Base-by-base conservation (phyloP, 1,140 invertebrate genomes). In the Lordiphosa mommai region DNA sequence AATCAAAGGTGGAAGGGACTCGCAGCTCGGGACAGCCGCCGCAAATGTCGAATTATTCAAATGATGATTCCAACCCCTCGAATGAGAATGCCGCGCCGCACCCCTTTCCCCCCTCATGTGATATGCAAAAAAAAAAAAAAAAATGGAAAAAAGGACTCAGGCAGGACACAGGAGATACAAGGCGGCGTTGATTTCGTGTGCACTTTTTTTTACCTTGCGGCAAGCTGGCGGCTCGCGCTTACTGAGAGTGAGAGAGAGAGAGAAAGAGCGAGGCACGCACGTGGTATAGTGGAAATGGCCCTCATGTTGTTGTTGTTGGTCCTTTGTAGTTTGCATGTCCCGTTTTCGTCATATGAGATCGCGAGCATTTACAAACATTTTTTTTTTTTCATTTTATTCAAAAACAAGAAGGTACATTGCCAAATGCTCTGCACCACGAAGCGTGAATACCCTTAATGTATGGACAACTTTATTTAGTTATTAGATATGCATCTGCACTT, bases 31-130 rank as follows among this genome's bases (percentile, higher is more conserved):
- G 16, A 23, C 52, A 33, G 13, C 29, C 53, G 72, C 76, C 76
- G 76, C 76, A 80, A 80, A 80, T 80, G 76, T 80, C 76, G 76
- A 80, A 82, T 80, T 80, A 80, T 80, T 80, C 76, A 80, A 80
- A 80, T 80, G 76, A 80, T 80, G 76, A 80, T 80, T 82, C 76
- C 79, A 80, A 69, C 76, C 76, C 76, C 59, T 61, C 57, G 44
- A 23, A 32, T 17, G 46, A 16, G 16, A 17, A 47, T 47, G 44
- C 46, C 32, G 34, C 43, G 7, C 40, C 46, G 34, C 30, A 40
- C 59, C 67, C 49, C 43, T 34, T 14, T 3, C 40, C 43, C 17
- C 59, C 9, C 47, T 16, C 55, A 65, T 69, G 58, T 63, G 76
- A 82, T 80, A 80, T 80, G 76, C 76, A 80, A 80, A 79, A 72